Percentiles rank a stretch among this genome's conserved stretches.
These are phyloP conservation scores for Dinomys branickii DNA, from an alignment of 2,113 vertebrate species.

Conservation along the genomic window DNA sequence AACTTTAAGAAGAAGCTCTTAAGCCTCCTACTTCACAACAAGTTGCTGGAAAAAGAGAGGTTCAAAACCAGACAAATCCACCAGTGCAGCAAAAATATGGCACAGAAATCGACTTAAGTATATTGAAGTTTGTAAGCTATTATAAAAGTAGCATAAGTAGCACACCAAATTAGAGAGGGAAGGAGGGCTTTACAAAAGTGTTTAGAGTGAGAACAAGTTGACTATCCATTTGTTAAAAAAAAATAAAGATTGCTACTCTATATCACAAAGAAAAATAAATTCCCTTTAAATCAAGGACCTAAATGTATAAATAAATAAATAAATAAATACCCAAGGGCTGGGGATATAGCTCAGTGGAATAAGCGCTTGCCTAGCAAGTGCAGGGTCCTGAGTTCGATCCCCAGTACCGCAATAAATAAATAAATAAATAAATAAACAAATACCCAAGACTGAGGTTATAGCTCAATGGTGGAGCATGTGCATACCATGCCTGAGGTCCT, in stretches of 20 bases:
- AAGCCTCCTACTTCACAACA: neutral
- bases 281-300: neutral
- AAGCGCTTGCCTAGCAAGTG: no score
- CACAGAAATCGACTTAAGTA: neutral
- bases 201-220: neutral
- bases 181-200: neutral
- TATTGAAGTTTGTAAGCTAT: accelerated
- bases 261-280: neutral
- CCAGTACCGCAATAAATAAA: no score
- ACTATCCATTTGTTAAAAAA: neutral
- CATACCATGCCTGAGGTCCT: no score
- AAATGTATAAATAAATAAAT: neutral
- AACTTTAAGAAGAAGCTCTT: neutral
- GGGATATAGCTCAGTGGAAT: neutral
- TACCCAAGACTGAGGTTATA: neutral
- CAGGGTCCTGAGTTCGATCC: no score
- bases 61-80: neutral
- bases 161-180: neutral
- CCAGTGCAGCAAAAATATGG: neutral
- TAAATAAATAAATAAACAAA: no score
- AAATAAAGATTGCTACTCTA: neutral
- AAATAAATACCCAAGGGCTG: neutral
- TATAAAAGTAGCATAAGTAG: neutral
- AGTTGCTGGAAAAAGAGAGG: neutral
- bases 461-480: neutral